These are phyloP conservation scores for Zophobas atratus DNA, from an alignment of 1,140 invertebrate species.

Conservation along the genomic window DNA sequence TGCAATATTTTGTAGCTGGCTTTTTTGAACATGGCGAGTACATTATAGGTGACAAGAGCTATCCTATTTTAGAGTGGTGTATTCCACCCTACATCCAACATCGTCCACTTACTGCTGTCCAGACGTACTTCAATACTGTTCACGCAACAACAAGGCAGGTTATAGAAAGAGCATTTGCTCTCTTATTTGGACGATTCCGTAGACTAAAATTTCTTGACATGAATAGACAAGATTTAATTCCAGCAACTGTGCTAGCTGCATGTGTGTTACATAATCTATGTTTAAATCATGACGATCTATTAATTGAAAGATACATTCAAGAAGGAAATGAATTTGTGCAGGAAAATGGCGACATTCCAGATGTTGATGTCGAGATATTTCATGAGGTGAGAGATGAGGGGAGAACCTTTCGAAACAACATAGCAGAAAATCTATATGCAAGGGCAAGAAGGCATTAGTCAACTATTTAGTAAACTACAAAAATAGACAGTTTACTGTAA, in stretches of 20 bases:
- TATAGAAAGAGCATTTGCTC: constrained; percentile 47
- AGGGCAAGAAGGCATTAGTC: too few relatives aligned
- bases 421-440: too few relatives aligned
- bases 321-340: background rate
- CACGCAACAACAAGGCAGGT: constrained; percentile 26
- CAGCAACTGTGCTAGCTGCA: background rate
- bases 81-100: constrained; percentile 41
- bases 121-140: constrained; percentile 27
- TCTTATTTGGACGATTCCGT: constrained; percentile 51
- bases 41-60: constrained; percentile 48
- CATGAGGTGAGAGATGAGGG: too few relatives aligned
- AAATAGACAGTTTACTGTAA: too few relatives aligned
- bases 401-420: too few relatives aligned
- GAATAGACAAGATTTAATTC: constrained; percentile 45
- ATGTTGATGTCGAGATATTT: too few relatives aligned
- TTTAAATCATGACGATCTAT: constrained; percentile 2
- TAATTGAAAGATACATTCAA: background rate
- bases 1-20: background rate
- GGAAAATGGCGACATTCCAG: background rate
- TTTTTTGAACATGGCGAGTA: background rate
- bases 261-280: background rate
- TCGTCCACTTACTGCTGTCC: background rate
- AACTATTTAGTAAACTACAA: too few relatives aligned
- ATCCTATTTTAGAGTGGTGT: constrained; percentile 47
- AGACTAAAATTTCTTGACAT: constrained; percentile 53